Percentiles rank a stretch among this genome's conserved stretches.
These are phyloP conservation scores for Pogonocichla stellata DNA, from an alignment of 2,113 vertebrate species.

Conservation along the genomic window DNA sequence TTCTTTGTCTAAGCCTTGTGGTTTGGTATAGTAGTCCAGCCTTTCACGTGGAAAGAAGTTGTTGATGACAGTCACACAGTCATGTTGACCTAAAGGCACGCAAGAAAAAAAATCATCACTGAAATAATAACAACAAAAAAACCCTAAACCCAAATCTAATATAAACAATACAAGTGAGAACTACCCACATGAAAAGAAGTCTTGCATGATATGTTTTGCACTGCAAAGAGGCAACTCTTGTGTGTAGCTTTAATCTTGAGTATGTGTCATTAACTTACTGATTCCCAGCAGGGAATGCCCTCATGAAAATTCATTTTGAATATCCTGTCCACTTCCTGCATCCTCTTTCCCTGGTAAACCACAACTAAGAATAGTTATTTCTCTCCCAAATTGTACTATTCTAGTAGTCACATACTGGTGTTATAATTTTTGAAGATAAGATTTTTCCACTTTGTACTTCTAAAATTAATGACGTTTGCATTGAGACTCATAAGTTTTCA, in stretches of 20 bases:
- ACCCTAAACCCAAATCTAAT: neutral
- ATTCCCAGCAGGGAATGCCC: neutral
- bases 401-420: neutral
- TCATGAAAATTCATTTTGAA: neutral
- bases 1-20: constrained; percentile 93
- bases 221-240: neutral
- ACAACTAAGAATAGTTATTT: neutral
- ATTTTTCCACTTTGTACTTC: neutral
- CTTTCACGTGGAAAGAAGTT: constrained; percentile 95
- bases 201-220: neutral
- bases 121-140: neutral
- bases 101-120: neutral
- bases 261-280: neutral
- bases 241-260: neutral
- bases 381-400: neutral
- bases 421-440: neutral
- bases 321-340: neutral
- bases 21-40: constrained; percentile 93
- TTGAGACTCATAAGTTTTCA: neutral
- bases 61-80: constrained; percentile 97
- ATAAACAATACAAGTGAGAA: neutral
- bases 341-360: neutral
- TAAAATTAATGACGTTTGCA: neutral
- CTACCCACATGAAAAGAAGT: neutral
- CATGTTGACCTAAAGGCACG: constrained; percentile 88